Evolutionary conservation across 2,113 vertebrate genomes (phyloP).

Genomic region (Spheniscus mendiculus): DNA sequence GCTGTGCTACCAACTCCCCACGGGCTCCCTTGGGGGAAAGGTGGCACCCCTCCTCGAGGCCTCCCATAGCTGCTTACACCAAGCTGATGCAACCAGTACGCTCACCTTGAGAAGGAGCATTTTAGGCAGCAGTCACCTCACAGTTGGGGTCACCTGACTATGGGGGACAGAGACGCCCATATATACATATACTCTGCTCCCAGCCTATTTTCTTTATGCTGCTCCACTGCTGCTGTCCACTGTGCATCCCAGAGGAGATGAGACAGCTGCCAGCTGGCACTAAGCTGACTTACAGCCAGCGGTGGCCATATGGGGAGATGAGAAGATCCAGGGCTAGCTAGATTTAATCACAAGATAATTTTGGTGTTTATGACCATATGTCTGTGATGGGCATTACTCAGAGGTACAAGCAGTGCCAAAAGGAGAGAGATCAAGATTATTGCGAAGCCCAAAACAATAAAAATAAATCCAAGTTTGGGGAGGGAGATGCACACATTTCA

Average conservation of each 20-base stretch:
- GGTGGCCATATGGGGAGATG: not conserved
- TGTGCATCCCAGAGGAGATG: not conserved
- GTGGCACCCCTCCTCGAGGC: not conserved
- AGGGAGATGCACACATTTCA: not conserved
- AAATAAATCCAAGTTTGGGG: not conserved
- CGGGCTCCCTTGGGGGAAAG: not conserved
- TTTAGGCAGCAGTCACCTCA: not conserved
- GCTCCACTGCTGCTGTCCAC: not conserved
- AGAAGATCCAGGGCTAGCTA: not conserved
- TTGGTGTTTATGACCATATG: not conserved
- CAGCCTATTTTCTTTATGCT: not conserved
- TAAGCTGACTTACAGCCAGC: not conserved
- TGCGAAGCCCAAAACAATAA: not conserved
- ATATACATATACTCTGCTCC: not conserved
- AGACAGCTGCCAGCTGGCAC: not conserved
- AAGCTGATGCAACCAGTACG: not conserved
- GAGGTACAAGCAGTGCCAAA: not conserved
- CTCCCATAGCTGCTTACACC: not conserved
- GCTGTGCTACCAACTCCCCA: fast-evolving
- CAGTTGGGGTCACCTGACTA: not conserved
- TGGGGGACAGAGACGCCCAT: fast-evolving
- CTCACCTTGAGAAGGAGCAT: fast-evolving
- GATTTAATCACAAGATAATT: conserved; percentile 19
- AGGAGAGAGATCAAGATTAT: not conserved
- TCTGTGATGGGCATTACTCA: conserved; percentile 33